Evolutionary conservation across 2,797 vertebrate genomes (phyloP).

Genomic region (Rhinophrynus dorsalis): DNA sequence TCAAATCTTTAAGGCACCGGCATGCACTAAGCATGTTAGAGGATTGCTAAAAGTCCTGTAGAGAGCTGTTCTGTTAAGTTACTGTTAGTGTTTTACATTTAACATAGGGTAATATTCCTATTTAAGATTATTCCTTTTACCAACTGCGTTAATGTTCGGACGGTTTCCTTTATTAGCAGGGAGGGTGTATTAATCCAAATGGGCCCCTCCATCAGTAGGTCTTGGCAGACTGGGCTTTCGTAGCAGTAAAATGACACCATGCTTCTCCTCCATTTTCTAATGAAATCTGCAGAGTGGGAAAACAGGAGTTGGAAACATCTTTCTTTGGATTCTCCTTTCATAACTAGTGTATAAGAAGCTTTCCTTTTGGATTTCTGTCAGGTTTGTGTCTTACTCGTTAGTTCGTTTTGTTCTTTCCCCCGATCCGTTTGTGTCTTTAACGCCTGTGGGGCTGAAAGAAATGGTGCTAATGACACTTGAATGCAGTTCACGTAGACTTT

Average conservation of each 20-base stretch:
- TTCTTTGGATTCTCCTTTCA: constrained; percentile 57
- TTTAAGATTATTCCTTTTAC: constrained; percentile 25
- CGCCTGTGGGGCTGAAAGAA: not conserved
- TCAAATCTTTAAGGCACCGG: constrained; percentile 40
- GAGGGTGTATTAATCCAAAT: constrained; percentile 50
- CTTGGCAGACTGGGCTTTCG: constrained; percentile 59
- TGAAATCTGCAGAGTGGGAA: constrained; percentile 67
- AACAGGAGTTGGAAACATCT: constrained; percentile 66
- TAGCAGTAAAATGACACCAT: constrained; percentile 70
- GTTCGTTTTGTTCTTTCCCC: not conserved
- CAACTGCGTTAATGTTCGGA: constrained; percentile 50
- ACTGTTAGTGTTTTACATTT: not conserved
- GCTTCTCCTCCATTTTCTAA: constrained; percentile 68
- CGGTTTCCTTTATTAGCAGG: constrained; percentile 55
- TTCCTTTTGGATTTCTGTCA: constrained; percentile 54
- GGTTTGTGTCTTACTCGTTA: constrained; percentile 49
- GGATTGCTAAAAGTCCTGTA: constrained; percentile 17
- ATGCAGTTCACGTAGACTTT: not conserved
- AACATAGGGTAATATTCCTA: too few relatives aligned
- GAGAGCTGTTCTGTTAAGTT: not conserved
- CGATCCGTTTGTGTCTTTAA: not conserved
- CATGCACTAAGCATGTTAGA: constrained; percentile 31
- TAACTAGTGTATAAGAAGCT: constrained; percentile 40
- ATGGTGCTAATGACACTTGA: not conserved
- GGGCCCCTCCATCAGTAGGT: constrained; percentile 61